Evolutionary conservation across 2,797 vertebrate genomes (phyloP).

Genomic region (Poecilia velifera): DNA sequence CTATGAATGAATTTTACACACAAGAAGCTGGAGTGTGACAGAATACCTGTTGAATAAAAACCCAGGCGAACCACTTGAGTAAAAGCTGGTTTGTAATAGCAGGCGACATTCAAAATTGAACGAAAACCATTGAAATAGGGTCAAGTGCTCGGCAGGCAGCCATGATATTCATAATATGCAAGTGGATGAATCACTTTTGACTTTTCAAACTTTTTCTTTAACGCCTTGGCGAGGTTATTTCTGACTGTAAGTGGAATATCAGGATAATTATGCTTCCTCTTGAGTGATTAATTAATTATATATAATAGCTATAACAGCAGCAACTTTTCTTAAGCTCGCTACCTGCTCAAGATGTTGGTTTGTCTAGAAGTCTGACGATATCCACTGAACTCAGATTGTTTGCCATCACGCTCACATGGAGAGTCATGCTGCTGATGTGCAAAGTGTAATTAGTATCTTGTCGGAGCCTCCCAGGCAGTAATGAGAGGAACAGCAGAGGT

Average conservation of each 20-base stretch:
- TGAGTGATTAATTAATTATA: not conserved
- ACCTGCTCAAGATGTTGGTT: not conserved
- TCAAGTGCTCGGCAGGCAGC: not conserved
- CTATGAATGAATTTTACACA: not conserved
- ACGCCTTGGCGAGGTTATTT: not conserved
- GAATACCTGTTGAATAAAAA: not conserved
- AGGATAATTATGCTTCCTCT: not conserved
- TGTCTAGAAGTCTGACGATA: not conserved
- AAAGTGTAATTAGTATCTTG: constrained; percentile 6
- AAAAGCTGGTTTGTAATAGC: not conserved
- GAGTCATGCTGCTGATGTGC: not conserved
- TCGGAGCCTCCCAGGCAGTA: not conserved
- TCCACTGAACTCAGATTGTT: not conserved
- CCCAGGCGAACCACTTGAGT: not conserved
- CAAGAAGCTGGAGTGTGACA: not conserved
- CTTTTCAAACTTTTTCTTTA: not conserved
- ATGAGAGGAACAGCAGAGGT: constrained; percentile 25
- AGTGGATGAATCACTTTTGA: not conserved
- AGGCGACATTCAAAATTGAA: not conserved
- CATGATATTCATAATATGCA: constrained; percentile 10
- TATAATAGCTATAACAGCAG: too few relatives aligned
- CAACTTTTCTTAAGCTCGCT: not conserved
- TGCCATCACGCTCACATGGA: not conserved
- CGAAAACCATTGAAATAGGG: not conserved
- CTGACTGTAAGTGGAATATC: constrained; percentile 10